Base-by-base conservation (phyloP, 2,113 vertebrate genomes). In the Brachirus orientalis region DNA sequence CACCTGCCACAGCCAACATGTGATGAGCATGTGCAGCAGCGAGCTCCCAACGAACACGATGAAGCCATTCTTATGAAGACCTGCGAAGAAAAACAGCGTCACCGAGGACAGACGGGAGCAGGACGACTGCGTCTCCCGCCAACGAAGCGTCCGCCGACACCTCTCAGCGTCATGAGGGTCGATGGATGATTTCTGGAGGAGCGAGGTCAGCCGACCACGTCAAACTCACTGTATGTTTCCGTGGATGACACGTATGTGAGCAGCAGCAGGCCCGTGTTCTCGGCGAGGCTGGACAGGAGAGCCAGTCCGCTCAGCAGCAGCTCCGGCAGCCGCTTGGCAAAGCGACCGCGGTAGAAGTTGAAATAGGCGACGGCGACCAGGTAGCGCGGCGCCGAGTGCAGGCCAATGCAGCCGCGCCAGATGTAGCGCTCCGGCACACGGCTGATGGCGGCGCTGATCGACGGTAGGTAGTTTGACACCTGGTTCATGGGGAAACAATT, bases 401-500 rank as follows among this genome's bases (percentile, higher is more conserved):
- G 90, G 4, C 93, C 96, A 4, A 99, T 93, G 88, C 95, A 96
- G 79, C 96, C 90, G 8, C 96, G 94, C 97, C 98, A 98, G 52
- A 98, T 93, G 48, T 98, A 99, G 43, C 96, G 93, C 89, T 97
- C 95, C 0, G 97, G 97, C 0, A 94, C 87, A 18, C 92, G 94
- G 0, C 94, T 95, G n/a, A 99, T 96, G 37, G 97, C 95, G 0
- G 96, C 93, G 5, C 97, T 99, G 91, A 99, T 95, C 20, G 98
- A 99, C 0, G 98, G 98, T 11, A 99, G 95, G 90, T 97, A 98
- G 91, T 99, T 99, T 1, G 91, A 62, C 3, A 99, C 97, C 97
- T 99, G 88, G n/a, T n/a, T n/a, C n/a, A n/a, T n/a, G n/a, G n/a
- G n/a, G n/a, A n/a, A n/a, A n/a, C n/a, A n/a, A n/a, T n/a, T n/a